A percentile compares a stretch with the other conserved stretches of the same genome.
These are phyloP conservation scores for Mesembrinibis cayennensis DNA, from an alignment of 2,113 vertebrate species.

Conservation along the genomic window DNA sequence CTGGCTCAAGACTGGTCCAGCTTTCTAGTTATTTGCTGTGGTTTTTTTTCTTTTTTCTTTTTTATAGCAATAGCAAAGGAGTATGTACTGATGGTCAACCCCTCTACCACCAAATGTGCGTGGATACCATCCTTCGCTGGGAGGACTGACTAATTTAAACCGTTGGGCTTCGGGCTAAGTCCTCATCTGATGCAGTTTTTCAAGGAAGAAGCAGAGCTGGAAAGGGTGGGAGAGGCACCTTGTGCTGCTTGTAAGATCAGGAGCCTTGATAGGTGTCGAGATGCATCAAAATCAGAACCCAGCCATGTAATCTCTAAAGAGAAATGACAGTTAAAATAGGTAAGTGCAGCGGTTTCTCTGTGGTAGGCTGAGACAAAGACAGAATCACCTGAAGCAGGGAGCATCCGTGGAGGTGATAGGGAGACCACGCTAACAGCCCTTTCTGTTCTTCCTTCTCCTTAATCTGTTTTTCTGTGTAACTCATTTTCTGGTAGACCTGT, in stretches of 20 bases:
- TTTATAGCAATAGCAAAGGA: background rate
- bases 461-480: background rate
- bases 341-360: fast-evolving
- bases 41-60: fast-evolving
- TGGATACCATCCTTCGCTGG: background rate
- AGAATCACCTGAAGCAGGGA: background rate
- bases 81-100: background rate
- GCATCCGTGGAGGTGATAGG: fast-evolving
- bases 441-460: background rate
- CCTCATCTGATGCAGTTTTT: background rate
- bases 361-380: background rate
- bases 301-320: background rate
- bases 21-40: background rate
- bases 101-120: background rate
- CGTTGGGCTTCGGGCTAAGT: background rate
- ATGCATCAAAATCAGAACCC: background rate
- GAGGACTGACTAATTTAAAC: background rate
- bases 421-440: background rate
- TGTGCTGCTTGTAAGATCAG: background rate
- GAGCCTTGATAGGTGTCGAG: background rate
- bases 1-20: background rate
- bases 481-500: background rate
- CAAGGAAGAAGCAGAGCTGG: background rate
- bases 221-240: background rate
- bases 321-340: background rate